Base-by-base conservation (phyloP, 2,888 invertebrate species). In the Stratiomys singularior region DNA sequence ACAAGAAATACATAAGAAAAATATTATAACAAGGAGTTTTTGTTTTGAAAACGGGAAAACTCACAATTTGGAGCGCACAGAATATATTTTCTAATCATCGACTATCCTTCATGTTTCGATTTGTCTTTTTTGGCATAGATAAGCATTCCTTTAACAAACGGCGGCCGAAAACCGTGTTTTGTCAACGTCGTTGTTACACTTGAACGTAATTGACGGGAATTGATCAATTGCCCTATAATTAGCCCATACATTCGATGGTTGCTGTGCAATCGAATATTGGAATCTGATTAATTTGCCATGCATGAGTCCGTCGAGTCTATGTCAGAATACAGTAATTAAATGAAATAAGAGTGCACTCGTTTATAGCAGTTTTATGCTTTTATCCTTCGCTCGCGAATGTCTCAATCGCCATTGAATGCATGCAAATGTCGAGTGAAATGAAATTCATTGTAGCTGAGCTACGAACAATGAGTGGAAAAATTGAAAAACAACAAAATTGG, bases 141-240 rank as follows among this genome's bases (percentile, higher is more conserved):
- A 9, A 18, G 11, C 21, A 18, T 18, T 18, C 58, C 2, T 58
- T 58, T 21, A 58, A 21, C 23, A 58, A 21, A 15, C n/a, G 9
- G 37, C 21, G 21, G 18, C 2, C 9, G 9, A 1, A 15, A 23
- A 13, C 66, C 66, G 11, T 28, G 56, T 56, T 72, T 72, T 76
- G 64, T 64, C 76, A 28, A 37, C 76, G 58, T 23, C 11, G 64
- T 63, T 58, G 72, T 37, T 58, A 47, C 47, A 58, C 64, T 58
- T 74, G 37, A 72, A 64, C 74, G 72, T 74, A 79, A 79, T 79
- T 76, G 79, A 58, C 76, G 74, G 64, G 78, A 78, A 79, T 76
- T 78, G 79, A 79, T 79, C 78, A 79, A 79, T 79, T 77, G 79
- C 76, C 78, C 78, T 79, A 79, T 78, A 79, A 79, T 79, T 79